Base-by-base conservation (phyloP, 2,888 invertebrate genomes). In the Formica aserva region DNA sequence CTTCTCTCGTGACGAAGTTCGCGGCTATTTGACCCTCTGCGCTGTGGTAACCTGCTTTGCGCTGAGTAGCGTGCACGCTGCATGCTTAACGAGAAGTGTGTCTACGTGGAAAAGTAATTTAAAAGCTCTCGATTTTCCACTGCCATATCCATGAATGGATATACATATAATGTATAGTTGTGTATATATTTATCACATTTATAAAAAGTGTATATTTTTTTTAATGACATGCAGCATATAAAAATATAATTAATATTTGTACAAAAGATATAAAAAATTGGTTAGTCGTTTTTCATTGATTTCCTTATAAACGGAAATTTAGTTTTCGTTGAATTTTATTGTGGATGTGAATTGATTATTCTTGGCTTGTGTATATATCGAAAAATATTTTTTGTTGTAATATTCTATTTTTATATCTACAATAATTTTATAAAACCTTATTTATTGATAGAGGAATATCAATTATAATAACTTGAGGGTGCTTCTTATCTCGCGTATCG, bases 1-100 rank as follows among this genome's bases (percentile, higher is more conserved):
- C 69, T 71, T 72, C 78, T 72, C 78, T 80, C 78, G 78, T 80
- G 76, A 82, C 74, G 77, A 82, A 82, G 75, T 75, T 82, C 76
- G 76, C 81, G 81, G 81, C 81, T 77, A 41, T 82, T 76, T 82
- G 81, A 82, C 81, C 81, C 71, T 57, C 57, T 32, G 78, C 57
- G 78, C 57, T 69, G 78, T 22, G 71, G 78, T 71, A 78, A 78
- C 69, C 77, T 78, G 78, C 78, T 78, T 71, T 45, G 57, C 60
- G 18, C 72, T 18, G 72, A 41, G 71, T 78, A 71, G 57, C 78
- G 76, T 82, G 81, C 81, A 82, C 48, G 63, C 29, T 48, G 81
- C 77, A 62, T 38, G 81, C 81, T 77, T 74, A 75, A 75, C 63
- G 77, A 74, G 81, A 82, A 76, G 63, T 55, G 55, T 63, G 55